phyloP scores from a whole-genome alignment of 2,113 vertebrate genomes.

The Oxyruncus cristatus region DNA sequence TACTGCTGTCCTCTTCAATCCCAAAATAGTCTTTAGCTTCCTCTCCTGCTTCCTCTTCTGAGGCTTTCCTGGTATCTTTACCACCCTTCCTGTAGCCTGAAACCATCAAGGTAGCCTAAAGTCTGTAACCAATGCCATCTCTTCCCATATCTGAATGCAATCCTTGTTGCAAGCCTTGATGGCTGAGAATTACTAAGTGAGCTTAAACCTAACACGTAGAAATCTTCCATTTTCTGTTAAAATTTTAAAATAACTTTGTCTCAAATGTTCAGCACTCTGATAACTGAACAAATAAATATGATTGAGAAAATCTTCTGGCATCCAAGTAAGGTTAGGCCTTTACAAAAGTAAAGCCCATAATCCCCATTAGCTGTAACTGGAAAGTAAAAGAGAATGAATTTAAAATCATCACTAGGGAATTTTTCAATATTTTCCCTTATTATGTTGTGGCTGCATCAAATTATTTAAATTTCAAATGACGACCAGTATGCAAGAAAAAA shows the following conservation, averaged over 20 bases:
- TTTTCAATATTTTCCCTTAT: not conserved
- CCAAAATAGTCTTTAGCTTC: not conserved
- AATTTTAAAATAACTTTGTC: not conserved
- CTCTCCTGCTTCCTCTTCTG: not conserved
- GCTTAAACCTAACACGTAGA: not conserved
- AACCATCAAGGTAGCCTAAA: not conserved
- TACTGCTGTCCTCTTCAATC: not conserved
- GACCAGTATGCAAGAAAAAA: slow-evolving; percentile 11
- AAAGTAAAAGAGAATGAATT: slow-evolving; percentile 9
- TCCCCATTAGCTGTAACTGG: slow-evolving; percentile 26
- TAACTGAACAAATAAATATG: not conserved
- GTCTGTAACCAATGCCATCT: not conserved
- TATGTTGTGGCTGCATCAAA: slow-evolving; percentile 13
- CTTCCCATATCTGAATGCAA: not conserved
- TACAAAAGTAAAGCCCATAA: not conserved
- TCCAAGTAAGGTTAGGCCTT: not conserved
- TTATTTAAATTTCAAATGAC: slow-evolving; percentile 57
- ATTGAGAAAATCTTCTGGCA: not conserved
- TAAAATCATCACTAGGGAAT: slow-evolving; percentile 29
- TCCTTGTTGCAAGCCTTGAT: not conserved
- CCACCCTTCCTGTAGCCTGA: not conserved
- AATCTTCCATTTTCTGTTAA: not conserved
- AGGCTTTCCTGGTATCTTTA: not conserved
- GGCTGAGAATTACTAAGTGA: not conserved
- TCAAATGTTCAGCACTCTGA: not conserved